These are phyloP conservation scores for Festucalex cinctus DNA, from an alignment of 2,113 vertebrate species.

Conservation along the genomic window DNA sequence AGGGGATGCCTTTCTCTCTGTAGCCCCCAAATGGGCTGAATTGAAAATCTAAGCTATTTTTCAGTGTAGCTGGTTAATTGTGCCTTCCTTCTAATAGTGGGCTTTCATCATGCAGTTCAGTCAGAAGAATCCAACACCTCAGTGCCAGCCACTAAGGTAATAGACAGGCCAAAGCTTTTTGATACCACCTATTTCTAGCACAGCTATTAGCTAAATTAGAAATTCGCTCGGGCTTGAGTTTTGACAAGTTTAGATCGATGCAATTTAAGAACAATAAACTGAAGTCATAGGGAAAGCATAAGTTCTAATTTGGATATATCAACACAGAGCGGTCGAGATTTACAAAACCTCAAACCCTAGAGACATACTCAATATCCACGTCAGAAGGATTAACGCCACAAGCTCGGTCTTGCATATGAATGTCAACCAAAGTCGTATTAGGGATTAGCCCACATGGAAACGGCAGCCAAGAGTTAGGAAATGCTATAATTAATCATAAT, in stretches of 20 bases:
- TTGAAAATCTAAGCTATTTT: neutral
- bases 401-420: neutral
- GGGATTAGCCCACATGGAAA: neutral
- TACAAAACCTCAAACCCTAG: slow-evolving; percentile 18
- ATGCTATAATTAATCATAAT: neutral
- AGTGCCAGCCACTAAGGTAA: slow-evolving; percentile 29
- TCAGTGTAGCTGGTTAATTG: slow-evolving; percentile 14
- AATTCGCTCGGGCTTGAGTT: slow-evolving; percentile 22
- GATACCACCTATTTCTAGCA: slow-evolving; percentile 44
- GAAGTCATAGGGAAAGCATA: neutral
- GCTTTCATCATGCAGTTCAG: slow-evolving; percentile 22
- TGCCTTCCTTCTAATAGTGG: slow-evolving; percentile 39
- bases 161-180: slow-evolving; percentile 20
- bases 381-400: slow-evolving; percentile 11
- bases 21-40: neutral
- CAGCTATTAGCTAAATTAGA: slow-evolving; percentile 39
- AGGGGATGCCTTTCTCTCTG: no score
- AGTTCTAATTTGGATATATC: slow-evolving; percentile 47
- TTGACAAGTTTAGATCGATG: neutral
- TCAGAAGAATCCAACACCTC: slow-evolving; percentile 58
- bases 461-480: neutral
- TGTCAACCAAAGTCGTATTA: slow-evolving; percentile 6
- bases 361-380: neutral
- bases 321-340: slow-evolving; percentile 19
- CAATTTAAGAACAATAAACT: neutral